Evolutionary conservation across 2,797 vertebrate genomes (phyloP).

Genomic region (Otolemur crassicaudatus): DNA sequence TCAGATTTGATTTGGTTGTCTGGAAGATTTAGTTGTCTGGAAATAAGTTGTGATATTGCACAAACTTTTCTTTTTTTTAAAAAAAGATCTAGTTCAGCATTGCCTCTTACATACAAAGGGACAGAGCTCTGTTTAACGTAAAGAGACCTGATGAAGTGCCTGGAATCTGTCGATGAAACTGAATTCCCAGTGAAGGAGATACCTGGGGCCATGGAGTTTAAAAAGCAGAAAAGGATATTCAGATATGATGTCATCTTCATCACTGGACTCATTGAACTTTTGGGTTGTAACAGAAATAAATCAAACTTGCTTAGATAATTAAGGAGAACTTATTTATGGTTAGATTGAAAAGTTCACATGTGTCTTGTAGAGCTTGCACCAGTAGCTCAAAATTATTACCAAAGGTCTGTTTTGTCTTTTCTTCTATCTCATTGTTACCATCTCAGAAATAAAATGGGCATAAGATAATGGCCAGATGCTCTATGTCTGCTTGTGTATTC

Average conservation of each 20-base stretch:
- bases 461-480: not conserved
- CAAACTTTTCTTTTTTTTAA: not conserved
- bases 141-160: not conserved
- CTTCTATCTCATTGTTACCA: not conserved
- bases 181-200: slow-evolving; percentile 40
- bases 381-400: not conserved
- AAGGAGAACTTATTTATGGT: not conserved
- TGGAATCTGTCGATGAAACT: not conserved
- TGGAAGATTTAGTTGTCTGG: not conserved
- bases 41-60: not conserved
- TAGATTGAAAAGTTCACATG: not conserved
- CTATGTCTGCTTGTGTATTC: not conserved
- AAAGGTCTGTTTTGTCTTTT: not conserved
- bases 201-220: not conserved
- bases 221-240: not conserved
- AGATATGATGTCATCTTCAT: not conserved
- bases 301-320: slow-evolving; percentile 39
- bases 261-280: not conserved
- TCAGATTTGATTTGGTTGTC: slow-evolving; percentile 8
- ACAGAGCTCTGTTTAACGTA: slow-evolving; percentile 4
- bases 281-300: slow-evolving; percentile 11
- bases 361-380: not conserved
- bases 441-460: not conserved
- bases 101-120: not conserved
- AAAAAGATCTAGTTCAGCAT: slow-evolving; percentile 19